Evolutionary conservation across 2,797 vertebrate genomes (phyloP).

Genomic region (Dipus sagitta): DNA sequence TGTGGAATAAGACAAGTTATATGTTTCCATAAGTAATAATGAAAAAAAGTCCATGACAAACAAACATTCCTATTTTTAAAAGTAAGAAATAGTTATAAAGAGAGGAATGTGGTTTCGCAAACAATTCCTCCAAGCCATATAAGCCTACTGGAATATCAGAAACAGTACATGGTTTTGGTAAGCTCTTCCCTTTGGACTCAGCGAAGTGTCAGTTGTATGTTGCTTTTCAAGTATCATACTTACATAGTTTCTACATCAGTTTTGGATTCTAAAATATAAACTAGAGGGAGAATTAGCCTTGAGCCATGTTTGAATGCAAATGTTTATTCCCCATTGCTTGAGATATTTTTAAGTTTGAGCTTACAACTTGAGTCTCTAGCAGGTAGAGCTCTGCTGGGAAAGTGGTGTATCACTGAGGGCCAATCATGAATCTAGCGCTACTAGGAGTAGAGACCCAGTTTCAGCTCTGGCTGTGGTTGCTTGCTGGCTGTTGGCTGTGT

Average conservation of each 20-base stretch:
- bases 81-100: not conserved
- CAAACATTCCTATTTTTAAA: not conserved
- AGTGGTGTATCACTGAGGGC: no score
- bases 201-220: not conserved
- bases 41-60: not conserved
- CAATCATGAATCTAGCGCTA: no score
- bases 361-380: no score
- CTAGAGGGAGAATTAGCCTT: not conserved
- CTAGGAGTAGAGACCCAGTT: no score
- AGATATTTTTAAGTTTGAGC: no score
- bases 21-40: not conserved
- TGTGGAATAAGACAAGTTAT: not conserved
- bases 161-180: not conserved
- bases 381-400: no score
- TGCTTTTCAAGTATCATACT: not conserved
- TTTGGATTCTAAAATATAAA: not conserved
- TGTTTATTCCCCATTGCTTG: no score
- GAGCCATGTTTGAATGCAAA: not conserved
- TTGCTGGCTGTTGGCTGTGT: no score
- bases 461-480: no score
- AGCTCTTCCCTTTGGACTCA: not conserved
- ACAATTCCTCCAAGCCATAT: not conserved
- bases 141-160: not conserved
- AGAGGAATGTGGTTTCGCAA: not conserved
- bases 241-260: not conserved